A percentile compares a stretch with the other conserved stretches of the same genome.
Conservation (phyloP, 2,888 invertebrate genomes). For the Stenodera caucasica region DNA sequence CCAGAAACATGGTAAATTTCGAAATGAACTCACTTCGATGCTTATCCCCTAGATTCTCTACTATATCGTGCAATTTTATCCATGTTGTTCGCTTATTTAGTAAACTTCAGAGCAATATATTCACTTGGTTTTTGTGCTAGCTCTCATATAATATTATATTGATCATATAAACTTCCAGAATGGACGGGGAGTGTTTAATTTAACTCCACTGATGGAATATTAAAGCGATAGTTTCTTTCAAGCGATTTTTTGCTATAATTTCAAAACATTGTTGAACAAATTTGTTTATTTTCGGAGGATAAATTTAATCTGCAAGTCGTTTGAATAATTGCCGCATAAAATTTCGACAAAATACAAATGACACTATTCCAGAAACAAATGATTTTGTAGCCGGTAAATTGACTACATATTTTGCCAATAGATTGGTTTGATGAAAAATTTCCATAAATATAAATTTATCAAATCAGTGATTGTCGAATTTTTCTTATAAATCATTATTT, state of each 20-base stretch:
- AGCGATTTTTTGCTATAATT: background rate
- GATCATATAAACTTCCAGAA: conserved; percentile 16
- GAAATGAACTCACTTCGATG: background rate
- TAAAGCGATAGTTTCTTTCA: conserved; percentile 14
- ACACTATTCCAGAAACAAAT: conserved; percentile 23
- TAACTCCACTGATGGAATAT: conserved; percentile 17
- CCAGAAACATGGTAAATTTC: conserved; percentile 1
- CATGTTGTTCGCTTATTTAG: background rate
- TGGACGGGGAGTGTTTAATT: conserved; percentile 18
- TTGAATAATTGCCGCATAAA: conserved; percentile 24
- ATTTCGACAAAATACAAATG: conserved; percentile 26
- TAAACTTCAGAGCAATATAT: background rate
- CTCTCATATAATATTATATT: conserved; percentile 8
- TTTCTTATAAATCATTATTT: conserved; percentile 3
- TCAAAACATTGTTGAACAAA: conserved; percentile 3
- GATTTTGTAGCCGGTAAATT: conserved; percentile 24
- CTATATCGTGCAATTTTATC: background rate
- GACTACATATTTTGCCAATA: conserved; percentile 25
- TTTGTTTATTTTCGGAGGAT: conserved; percentile 8
- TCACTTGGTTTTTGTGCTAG: background rate
- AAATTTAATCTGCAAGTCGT: conserved; percentile 17
- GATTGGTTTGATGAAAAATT: conserved; percentile 21
- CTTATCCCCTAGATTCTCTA: background rate
- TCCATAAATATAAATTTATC: conserved; percentile 13
- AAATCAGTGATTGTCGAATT: background rate